Conservation (phyloP, 2,113 vertebrate genomes). For the Malurus alboscapulatus region DNA sequence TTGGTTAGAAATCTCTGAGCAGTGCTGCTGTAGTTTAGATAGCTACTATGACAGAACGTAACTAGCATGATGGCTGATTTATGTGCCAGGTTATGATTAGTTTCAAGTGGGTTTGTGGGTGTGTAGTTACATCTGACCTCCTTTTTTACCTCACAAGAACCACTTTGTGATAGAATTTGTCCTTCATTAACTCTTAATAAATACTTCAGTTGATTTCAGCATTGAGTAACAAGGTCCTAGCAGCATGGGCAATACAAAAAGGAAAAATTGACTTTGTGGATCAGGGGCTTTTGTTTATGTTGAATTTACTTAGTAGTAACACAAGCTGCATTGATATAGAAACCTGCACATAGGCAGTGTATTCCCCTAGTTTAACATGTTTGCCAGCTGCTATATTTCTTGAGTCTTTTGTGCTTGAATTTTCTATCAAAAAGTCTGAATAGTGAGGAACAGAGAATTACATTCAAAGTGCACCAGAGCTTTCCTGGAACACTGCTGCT, state of each 20-base stretch:
- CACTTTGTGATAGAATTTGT: background rate
- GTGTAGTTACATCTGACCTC: background rate
- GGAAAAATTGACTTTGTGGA: background rate
- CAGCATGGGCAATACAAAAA: background rate
- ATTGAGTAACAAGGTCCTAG: background rate
- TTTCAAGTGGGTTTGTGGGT: background rate
- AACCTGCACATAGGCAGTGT: background rate
- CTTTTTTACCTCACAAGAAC: background rate
- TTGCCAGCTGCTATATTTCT: background rate
- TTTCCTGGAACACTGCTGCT: background rate
- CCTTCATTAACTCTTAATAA: background rate
- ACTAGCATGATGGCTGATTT: background rate
- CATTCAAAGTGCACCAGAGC: background rate
- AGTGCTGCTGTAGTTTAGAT: background rate
- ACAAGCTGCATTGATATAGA: background rate
- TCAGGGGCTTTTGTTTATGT: background rate
- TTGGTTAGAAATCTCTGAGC: background rate
- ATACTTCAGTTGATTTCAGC: background rate
- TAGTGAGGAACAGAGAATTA: background rate
- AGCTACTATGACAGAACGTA: background rate
- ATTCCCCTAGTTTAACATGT: background rate
- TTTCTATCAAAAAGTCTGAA: background rate
- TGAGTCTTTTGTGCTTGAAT: background rate
- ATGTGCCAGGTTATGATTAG: background rate
- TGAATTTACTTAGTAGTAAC: background rate